Base-by-base conservation (phyloP, 2,888 invertebrate species). In the Leucoptera coffeella region DNA sequence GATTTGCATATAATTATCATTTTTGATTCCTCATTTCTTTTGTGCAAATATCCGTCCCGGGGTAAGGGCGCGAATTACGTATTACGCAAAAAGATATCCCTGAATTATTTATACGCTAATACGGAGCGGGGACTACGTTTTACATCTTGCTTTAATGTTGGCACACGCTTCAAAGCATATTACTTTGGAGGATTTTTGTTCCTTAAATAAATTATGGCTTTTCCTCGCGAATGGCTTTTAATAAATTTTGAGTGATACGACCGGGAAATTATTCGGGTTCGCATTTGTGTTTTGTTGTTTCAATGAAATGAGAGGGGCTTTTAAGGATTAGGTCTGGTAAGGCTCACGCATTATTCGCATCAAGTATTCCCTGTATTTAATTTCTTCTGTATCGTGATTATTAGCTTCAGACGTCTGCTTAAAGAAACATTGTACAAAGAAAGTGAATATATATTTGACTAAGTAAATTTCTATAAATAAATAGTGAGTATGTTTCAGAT, bases 1-100 rank as follows among this genome's bases (percentile, higher is more conserved):
- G 69, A 67, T 72, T 72, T 67, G 60, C 71, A 71, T 72, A 45
- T 57, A 60, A 69, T 71, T 71, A 71, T 67, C 62, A 72, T 72
- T 71, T 71, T 72, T 71, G 72, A 71, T 72, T 71, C 64, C 54
- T 58, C 54, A 61, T 65, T 61, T 65, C 69, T 71, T 69, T 65
- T 69, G 67, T 67, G 61, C 58, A 65, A 65, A 65, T 57, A 62
- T 61, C 54, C 53, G 37, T 52, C 50, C 57, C 48, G 61, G 64
- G 58, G 62, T 60, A 64, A 60, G 53, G 49, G 55, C 50, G 58
- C 58, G 62, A 69, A 67, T 67, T 64, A 69, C 64, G 64, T 67
- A 67, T 67, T 65, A 54, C 62, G 44, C 46, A 43, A 49, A 54
- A 56, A 60, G 65, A 65, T 67, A 65, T 52, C 50, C n/a, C 56